phyloP scores from a whole-genome alignment of 1,140 invertebrate species.

The Capitella teleta region DNA sequence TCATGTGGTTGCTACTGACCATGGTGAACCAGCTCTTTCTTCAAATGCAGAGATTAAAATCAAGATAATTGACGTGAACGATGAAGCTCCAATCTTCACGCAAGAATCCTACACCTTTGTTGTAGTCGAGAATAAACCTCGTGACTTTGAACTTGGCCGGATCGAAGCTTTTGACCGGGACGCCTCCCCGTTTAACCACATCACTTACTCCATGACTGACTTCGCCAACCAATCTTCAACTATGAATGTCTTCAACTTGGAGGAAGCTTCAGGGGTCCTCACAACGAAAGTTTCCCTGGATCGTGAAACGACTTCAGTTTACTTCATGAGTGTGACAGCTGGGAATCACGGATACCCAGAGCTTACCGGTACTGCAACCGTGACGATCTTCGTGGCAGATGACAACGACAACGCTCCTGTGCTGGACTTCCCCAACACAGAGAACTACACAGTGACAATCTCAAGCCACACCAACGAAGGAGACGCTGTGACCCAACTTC shows the following conservation, averaged over 20 bases:
- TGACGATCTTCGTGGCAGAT: conserved; percentile 50
- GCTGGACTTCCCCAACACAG: conserved; percentile 45
- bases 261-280: conserved; percentile 73
- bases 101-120: conserved; percentile 10
- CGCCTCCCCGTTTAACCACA: conserved; percentile 2
- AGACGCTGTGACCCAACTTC: not conserved
- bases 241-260: too few species aligned
- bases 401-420: conserved; percentile 87
- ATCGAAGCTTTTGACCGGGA: conserved; percentile 7
- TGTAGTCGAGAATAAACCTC: conserved; percentile 5
- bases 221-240: too few species aligned
- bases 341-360: conserved; percentile 70
- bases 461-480: not conserved
- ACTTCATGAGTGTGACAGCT: conserved; percentile 73
- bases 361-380: conserved; percentile 37
- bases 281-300: conserved; percentile 61
- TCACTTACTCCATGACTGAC: too few species aligned
- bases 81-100: conserved; percentile 9
- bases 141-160: not conserved
- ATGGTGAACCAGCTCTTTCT: conserved; percentile 1
- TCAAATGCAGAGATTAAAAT: conserved; percentile 5
- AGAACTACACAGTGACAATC: conserved; percentile 5
- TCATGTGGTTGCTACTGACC: conserved; percentile 5
- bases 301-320: conserved; percentile 61
- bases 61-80: conserved; percentile 7